Base-by-base conservation (phyloP, 2,888 invertebrate species). In the Criorhina ranunculi region DNA sequence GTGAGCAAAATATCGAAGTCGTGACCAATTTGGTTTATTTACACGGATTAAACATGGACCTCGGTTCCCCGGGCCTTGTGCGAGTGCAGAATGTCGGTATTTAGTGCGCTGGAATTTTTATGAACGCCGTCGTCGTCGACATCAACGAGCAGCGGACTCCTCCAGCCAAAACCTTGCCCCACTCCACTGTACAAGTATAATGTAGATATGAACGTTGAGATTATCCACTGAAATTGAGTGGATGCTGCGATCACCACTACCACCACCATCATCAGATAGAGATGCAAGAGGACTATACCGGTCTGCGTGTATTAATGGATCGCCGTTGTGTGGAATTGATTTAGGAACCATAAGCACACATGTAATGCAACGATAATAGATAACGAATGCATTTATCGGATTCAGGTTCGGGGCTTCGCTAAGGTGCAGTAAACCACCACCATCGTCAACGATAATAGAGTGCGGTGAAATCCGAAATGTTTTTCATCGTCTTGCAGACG, bases 21-120 rank as follows among this genome's bases (percentile, higher is more conserved):
- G 91, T 91, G 91, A 91, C 91, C 91, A 91, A 91, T 91, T 91
- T 91, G 90, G 91, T 90, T 91, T 91, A 91, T 91, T 91, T 91
- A 91, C 90, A 90, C 90, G 89, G 90, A 89, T 88, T 88, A 88
- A 88, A 89, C 90, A 91, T 91, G 91, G 90, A 90, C 89, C 89
- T 89, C 51, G 69, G 75, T 85, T 69, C 83, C 67, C 57, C 53
- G 79, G 79, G 79, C 75, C 64, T 51, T 67, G 83, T 73, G 69
- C 83, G 75, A 80, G 70, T 66, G 69, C 75, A 80, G 75, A 85
- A 80, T 80, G 75, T 85, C 80, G 85, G 80, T 85, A 85, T 85
- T 80, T 85, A 85, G 80, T 85, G 42, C 70, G 75, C 69, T 80
- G 80, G 70, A 69, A 66, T 69, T 79, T 75, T 73, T 83, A 59